These are phyloP conservation scores for Lysandra bellargus DNA, from an alignment of 2,888 invertebrate species.

Conservation along the genomic window DNA sequence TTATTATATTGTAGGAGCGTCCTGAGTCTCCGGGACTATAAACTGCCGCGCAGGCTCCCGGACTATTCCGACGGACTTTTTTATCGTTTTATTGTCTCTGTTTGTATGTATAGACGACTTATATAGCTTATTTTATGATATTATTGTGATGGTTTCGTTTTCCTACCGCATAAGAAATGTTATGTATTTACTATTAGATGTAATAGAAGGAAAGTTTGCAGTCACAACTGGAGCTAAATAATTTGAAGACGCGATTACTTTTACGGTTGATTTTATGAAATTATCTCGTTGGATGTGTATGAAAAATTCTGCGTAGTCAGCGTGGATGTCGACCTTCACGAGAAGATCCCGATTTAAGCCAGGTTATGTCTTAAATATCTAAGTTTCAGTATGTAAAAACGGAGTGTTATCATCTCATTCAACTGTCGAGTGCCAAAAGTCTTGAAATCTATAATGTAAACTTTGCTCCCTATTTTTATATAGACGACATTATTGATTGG, in stretches of 20 bases:
- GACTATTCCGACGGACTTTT: conserved; percentile 55
- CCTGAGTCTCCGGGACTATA: conserved; percentile 69
- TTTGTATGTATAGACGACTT: conserved; percentile 73
- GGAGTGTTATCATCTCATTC: not conserved
- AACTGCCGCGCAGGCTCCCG: conserved; percentile 52
- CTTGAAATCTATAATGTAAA: not conserved
- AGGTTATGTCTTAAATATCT: not conserved
- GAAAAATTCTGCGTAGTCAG: conserved; percentile 58
- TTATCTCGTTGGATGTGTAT: conserved; percentile 68
- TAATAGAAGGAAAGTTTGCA: conserved; percentile 64
- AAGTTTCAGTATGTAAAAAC: not conserved
- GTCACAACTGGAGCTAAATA: conserved; percentile 66
- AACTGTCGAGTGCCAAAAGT: not conserved
- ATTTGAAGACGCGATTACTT: conserved; percentile 62
- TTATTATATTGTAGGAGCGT: conserved; percentile 44
- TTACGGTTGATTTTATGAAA: conserved; percentile 63
- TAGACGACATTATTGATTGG: not conserved
- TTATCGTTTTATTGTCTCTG: conserved; percentile 72
- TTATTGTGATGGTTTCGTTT: conserved; percentile 78
- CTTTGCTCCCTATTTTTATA: not conserved
- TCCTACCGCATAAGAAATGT: conserved; percentile 76
- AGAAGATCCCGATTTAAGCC: not conserved
- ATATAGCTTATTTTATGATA: conserved; percentile 76
- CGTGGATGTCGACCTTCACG: conserved; percentile 44
- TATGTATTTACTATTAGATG: conserved; percentile 69